A percentile compares a stretch with the other conserved stretches of the same genome.
Evolutionary conservation across 2,797 vertebrate species (phyloP).

Genomic region (Tympanoctomys barrerae): DNA sequence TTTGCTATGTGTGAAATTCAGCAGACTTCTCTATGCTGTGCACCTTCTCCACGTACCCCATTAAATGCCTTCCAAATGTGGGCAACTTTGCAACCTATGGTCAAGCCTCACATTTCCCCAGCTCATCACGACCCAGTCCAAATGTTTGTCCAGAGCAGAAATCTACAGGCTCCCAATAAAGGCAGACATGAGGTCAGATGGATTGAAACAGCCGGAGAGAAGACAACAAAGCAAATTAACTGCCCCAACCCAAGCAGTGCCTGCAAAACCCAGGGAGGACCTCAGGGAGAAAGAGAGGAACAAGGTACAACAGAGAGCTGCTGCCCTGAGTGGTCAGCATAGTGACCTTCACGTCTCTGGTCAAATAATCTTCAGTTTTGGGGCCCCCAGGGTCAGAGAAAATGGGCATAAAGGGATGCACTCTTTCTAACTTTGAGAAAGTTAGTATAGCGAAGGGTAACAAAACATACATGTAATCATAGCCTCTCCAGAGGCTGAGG

Average conservation of each 20-base stretch:
- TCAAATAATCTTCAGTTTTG: conserved; percentile 36
- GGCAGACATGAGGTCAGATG: background rate
- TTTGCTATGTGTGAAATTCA: background rate
- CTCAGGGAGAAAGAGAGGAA: background rate
- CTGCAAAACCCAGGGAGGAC: background rate
- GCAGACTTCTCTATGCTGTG: background rate
- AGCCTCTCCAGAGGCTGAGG: background rate
- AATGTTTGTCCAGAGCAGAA: background rate
- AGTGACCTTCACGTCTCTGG: background rate
- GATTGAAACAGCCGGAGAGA: background rate
- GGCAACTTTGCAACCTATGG: background rate
- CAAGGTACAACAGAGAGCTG: background rate
- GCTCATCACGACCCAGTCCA: background rate
- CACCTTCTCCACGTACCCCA: background rate
- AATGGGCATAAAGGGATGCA: background rate
- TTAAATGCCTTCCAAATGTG: background rate
- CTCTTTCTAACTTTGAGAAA: conserved; percentile 14
- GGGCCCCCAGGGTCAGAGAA: background rate
- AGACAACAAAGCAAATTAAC: background rate
- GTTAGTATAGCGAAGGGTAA: background rate
- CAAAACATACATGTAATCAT: background rate
- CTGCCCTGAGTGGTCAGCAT: background rate
- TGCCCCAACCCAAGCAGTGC: background rate
- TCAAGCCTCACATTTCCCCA: conserved; percentile 9
- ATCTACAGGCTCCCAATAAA: background rate